These are phyloP conservation scores for Hexactinellida sp. DNA, from an alignment of 37 sponge, comb jelly and placozoan species.

Conservation along the genomic window DNA sequence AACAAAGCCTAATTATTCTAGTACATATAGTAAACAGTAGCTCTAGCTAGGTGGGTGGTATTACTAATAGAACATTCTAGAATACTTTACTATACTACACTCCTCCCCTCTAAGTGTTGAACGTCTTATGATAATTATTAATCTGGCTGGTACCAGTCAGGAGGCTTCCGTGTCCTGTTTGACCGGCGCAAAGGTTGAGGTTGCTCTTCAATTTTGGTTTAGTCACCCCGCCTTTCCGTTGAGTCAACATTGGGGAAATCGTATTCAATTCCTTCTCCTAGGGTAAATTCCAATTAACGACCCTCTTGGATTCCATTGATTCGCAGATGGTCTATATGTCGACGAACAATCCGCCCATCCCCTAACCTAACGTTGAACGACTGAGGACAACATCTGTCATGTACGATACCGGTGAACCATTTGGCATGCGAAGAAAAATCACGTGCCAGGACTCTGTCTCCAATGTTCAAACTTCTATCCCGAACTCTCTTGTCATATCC, in stretches of 20 bases:
- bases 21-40: too few species aligned
- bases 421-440: not conserved
- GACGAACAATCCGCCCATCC: not conserved
- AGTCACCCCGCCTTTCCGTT: not conserved
- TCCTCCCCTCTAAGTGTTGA: not conserved
- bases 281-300: not conserved
- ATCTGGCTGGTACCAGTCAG: not conserved
- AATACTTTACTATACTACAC: not conserved
- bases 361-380: not conserved
- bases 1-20: too few species aligned
- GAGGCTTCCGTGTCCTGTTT: not conserved
- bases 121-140: not conserved
- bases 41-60: not conserved
- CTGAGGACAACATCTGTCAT: not conserved
- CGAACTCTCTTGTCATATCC: not conserved
- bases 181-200: not conserved
- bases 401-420: not conserved
- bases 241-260: not conserved
- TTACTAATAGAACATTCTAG: too few species aligned
- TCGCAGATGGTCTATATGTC: not conserved
- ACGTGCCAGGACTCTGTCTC: not conserved
- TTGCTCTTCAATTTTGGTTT: not conserved
- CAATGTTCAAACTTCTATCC: not conserved
- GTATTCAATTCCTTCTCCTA: too few species aligned
- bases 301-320: not conserved